These are phyloP conservation scores for Procavia capensis DNA, from an alignment of 2,113 vertebrate genomes.

Conservation along the genomic window DNA sequence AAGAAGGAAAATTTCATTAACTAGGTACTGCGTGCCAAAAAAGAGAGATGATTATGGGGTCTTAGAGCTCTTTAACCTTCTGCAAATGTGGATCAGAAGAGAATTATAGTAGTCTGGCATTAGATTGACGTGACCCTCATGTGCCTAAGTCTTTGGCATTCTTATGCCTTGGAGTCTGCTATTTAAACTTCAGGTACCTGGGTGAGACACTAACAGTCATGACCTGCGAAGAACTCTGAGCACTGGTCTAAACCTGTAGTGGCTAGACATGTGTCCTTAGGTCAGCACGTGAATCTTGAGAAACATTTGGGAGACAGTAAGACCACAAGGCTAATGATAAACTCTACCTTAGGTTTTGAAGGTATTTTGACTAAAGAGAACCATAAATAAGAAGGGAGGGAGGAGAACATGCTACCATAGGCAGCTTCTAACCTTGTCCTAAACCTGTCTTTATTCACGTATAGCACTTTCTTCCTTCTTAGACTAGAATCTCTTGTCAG, in stretches of 20 bases:
- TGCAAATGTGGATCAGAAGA: background rate
- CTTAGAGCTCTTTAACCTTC: background rate
- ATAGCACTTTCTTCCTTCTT: background rate
- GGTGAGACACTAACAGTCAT: background rate
- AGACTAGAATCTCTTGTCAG: background rate
- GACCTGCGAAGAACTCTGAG: background rate
- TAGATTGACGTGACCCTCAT: background rate
- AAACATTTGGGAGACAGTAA: background rate
- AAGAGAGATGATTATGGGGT: background rate
- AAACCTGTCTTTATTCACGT: background rate
- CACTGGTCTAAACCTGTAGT: background rate
- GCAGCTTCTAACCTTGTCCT: background rate
- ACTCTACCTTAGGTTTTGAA: background rate
- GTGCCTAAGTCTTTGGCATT: background rate
- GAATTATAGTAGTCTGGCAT: background rate
- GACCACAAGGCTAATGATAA: background rate
- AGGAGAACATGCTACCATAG: background rate
- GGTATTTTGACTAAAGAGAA: background rate
- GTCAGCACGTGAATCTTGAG: background rate
- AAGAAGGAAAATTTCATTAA: constrained; percentile 6
- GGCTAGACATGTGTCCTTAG: background rate
- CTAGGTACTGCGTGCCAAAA: background rate
- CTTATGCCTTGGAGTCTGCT: background rate
- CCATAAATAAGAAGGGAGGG: background rate
- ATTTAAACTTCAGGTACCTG: background rate